Conservation (phyloP, 2,888 invertebrate species). For the Dioctria rufipes region DNA sequence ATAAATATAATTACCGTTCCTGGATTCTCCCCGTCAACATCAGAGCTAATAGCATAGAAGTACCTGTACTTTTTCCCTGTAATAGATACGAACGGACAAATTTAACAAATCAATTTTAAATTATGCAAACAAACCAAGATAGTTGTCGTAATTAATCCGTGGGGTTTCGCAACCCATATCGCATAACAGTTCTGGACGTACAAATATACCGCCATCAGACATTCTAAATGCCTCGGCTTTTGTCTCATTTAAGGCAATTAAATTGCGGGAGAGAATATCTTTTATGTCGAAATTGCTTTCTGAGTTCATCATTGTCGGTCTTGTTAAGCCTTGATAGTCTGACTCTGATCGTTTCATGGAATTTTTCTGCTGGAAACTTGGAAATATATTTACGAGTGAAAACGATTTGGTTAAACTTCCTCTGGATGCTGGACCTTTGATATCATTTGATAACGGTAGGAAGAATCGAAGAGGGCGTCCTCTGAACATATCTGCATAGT, state of each 20-base stretch:
- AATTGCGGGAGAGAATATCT: constrained; percentile 64
- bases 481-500: constrained; percentile 86
- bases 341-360: constrained; percentile 66
- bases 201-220: constrained; percentile 72
- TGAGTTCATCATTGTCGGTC: neutral
- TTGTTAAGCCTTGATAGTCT: constrained; percentile 63
- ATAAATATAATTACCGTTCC: constrained; percentile 82
- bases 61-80: constrained; percentile 82
- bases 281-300: constrained; percentile 10
- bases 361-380: constrained; percentile 60
- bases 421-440: constrained; percentile 62
- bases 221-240: constrained; percentile 73
- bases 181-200: constrained; percentile 78
- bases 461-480: constrained; percentile 84
- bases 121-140: constrained; percentile 69
- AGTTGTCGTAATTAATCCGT: constrained; percentile 81
- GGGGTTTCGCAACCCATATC: constrained; percentile 91
- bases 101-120: neutral
- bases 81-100: neutral
- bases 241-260: constrained; percentile 71
- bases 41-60: constrained; percentile 91
- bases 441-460: constrained; percentile 74
- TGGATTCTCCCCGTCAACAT: constrained; percentile 81
- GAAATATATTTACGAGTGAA: constrained; percentile 65
- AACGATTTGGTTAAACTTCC: constrained; percentile 64